Evolutionary conservation across 2,888 invertebrate species (phyloP), one percentile per base, ranked within the genome.

Genomic region (Trichopoda pennipes): DNA sequence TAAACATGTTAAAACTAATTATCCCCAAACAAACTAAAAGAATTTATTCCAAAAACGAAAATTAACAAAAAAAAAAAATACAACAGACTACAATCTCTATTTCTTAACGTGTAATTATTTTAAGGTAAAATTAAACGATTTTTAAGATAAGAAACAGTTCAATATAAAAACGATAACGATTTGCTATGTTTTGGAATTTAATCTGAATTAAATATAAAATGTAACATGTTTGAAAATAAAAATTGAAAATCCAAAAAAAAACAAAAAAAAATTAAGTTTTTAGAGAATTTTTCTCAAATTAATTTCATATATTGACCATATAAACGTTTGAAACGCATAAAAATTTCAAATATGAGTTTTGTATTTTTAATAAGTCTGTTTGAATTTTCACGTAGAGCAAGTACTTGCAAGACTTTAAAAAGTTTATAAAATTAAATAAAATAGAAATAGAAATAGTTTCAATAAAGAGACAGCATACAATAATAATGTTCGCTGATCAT

Each of bases 1-100:
- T 56, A 60, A 60, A 74, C 74, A 69, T 23, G 69, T 55, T 47
- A 68, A 82, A 82, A 72, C 63, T 76, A 82, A 82, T 81, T 81
- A 81, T 69, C 74, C 53, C 68, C 56, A 55, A 79, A 72, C 79
- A 82, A 79, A 79, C 72, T 51, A 23, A 75, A 79, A 69, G 74
- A 70, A 69, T 69, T 78, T 44, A 60, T 75, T 66, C 1, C 17
- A 32, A 44, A 56, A 61, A 51, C 28, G 4, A 28, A 28, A 28
- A 28, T 4, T 3, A 47, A 63, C 49, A 51, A 49, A 38, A 38
- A 12, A 35, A 32, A 47, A 28, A 51, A 12, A 55, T 72, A 58
- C 38, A 51, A 53, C 61, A 60, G 66, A 77, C 63, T 42, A 70
- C 75, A 75, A 66, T 69, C 75, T 70, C 70, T 38, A 60, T 56